Percentiles rank a stretch among this genome's conserved stretches.
Conservation (phyloP, 2,888 invertebrate species). For the Drosophila neotestacea region DNA sequence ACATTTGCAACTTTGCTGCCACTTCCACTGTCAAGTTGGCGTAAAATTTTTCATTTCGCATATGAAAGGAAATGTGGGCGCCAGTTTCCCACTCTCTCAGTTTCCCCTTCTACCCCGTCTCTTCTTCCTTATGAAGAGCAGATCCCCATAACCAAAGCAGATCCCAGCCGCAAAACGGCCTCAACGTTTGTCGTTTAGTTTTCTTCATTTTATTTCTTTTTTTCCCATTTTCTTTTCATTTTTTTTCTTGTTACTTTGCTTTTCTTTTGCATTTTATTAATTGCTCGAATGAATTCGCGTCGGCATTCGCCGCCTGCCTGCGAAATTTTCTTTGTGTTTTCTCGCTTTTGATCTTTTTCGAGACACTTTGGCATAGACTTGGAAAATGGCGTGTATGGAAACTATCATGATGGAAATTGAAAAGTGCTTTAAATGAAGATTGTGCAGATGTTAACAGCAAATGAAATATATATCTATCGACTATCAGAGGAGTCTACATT, state of each 20-base stretch:
- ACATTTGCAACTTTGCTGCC: conserved; percentile 77
- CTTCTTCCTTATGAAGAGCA: not conserved
- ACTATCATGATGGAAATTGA: conserved; percentile 42
- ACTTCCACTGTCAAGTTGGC: conserved; percentile 79
- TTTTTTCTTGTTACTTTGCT: conserved; percentile 28
- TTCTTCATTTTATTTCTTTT: conserved; percentile 33
- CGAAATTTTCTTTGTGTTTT: conserved; percentile 60
- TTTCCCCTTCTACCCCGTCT: not conserved
- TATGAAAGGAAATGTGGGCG: conserved; percentile 80
- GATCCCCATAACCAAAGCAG: conserved; percentile 26
- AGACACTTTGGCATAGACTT: conserved; percentile 42
- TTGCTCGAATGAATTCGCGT: conserved; percentile 75
- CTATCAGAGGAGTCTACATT: not conserved
- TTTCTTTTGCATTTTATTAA: conserved; percentile 73
- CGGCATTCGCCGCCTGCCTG: conserved; percentile 61
- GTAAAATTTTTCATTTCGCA: conserved; percentile 79
- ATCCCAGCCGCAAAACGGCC: conserved; percentile 60
- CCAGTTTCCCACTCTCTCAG: conserved; percentile 40
- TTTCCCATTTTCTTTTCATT: conserved; percentile 17
- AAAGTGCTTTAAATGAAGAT: conserved; percentile 23
- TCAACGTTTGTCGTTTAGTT: conserved; percentile 66
- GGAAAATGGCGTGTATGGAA: conserved; percentile 42
- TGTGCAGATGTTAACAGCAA: not conserved
- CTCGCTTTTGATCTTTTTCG: conserved; percentile 70
- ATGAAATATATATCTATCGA: not conserved